phyloP scores from a whole-genome alignment of 2,113 vertebrate species.

The Megaptera novaeangliae region DNA sequence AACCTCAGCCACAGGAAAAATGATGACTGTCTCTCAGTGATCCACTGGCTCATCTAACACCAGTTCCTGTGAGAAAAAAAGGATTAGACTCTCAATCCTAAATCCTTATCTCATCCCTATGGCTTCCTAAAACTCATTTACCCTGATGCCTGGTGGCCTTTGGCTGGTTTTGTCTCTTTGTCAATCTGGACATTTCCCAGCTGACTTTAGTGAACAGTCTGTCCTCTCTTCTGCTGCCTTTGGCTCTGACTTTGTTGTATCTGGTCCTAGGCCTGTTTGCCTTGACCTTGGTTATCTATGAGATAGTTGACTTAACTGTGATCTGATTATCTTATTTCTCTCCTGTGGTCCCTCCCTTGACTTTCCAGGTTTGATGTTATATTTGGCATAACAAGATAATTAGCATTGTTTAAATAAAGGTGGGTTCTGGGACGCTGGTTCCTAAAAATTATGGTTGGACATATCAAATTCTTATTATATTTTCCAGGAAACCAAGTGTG shows the following conservation, averaged over 20 bases:
- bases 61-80: background rate
- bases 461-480: background rate
- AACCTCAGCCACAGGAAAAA: background rate
- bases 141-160: background rate
- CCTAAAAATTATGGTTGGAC: background rate
- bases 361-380: background rate
- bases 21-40: background rate
- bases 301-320: background rate
- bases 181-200: background rate
- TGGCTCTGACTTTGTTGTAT: background rate
- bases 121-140: background rate
- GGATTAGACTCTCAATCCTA: background rate
- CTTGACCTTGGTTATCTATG: conserved; percentile 11
- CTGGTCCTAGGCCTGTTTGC: background rate
- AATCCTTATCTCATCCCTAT: background rate
- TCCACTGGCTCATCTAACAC: background rate
- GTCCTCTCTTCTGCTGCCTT: background rate
- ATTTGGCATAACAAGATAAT: background rate
- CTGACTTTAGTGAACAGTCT: background rate
- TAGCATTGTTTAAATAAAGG: background rate
- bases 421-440: background rate
- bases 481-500: background rate
- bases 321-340: background rate
- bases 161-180: background rate
- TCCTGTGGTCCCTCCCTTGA: background rate